Percentiles rank a stretch among this genome's conserved stretches.
Conservation (phyloP, 2,113 vertebrate genomes). For the Ptychochromis oligacanthus region DNA sequence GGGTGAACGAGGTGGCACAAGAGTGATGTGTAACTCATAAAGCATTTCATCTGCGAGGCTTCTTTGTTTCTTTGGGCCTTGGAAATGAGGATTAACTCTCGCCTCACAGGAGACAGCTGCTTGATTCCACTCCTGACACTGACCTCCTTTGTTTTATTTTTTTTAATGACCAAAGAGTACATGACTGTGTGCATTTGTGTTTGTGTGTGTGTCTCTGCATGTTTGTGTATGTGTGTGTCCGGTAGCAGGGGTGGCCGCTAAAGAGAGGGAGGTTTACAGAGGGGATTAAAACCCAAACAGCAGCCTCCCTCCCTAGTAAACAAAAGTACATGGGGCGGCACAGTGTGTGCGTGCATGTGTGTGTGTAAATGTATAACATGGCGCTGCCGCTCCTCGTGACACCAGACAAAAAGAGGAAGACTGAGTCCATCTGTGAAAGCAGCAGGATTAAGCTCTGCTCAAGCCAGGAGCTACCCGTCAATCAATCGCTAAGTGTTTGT, state of each 20-base stretch:
- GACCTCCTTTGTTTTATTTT: slow-evolving; percentile 80
- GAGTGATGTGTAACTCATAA: slow-evolving; percentile 21
- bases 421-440: slow-evolving; percentile 76
- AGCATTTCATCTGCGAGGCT: slow-evolving; percentile 54
- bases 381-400: slow-evolving; percentile 48
- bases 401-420: slow-evolving; percentile 76
- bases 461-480: slow-evolving; percentile 72
- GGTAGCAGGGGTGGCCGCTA: slow-evolving; percentile 39
- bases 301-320: slow-evolving; percentile 53
- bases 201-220: not conserved
- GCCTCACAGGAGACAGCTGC: slow-evolving; percentile 72
- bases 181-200: slow-evolving; percentile 40
- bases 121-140: slow-evolving; percentile 65
- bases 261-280: slow-evolving; percentile 48
- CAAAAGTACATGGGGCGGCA: slow-evolving; percentile 58
- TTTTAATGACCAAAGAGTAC: slow-evolving; percentile 67
- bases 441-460: slow-evolving; percentile 71
- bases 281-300: slow-evolving; percentile 66
- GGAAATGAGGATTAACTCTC: slow-evolving; percentile 70
- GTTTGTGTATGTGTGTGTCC: slow-evolving; percentile 13
- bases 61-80: slow-evolving; percentile 64
- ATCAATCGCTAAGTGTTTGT: slow-evolving; percentile 66
- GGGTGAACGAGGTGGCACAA: slow-evolving; percentile 32
- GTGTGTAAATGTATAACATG: not conserved
- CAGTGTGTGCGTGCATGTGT: slow-evolving; percentile 3